Conservation (phyloP, 2,888 invertebrate genomes). For the Dorcus parallelipipedus region DNA sequence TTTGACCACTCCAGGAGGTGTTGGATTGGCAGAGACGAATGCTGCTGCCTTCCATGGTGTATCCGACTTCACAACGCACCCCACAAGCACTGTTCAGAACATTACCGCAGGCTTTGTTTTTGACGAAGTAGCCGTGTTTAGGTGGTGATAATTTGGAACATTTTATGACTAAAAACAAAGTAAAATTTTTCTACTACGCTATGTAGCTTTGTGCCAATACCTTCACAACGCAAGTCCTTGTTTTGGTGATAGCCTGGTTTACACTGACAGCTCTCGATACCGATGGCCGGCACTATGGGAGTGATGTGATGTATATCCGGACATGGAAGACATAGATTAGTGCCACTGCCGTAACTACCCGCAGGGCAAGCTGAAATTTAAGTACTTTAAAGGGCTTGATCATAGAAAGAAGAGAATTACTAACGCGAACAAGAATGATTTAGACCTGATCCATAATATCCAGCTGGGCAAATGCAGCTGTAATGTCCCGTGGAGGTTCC, state of each 20-base stretch:
- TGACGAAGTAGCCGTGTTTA: constrained; percentile 65
- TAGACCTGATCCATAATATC: constrained; percentile 64
- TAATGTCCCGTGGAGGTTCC: constrained; percentile 67
- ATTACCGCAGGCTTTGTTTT: constrained; percentile 57
- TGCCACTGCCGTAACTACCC: constrained; percentile 62
- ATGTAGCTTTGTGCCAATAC: constrained; percentile 37
- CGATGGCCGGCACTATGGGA: constrained; percentile 52
- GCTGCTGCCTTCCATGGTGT: constrained; percentile 49
- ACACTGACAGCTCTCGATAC: constrained; percentile 58
- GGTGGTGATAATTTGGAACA: constrained; percentile 60
- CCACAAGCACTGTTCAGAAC: constrained; percentile 70
- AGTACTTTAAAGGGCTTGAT: neutral
- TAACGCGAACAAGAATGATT: constrained; percentile 59
- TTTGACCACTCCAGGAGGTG: constrained; percentile 65
- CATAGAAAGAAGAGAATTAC: constrained; percentile 24
- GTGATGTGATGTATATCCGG: constrained; percentile 64
- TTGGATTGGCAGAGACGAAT: constrained; percentile 62
- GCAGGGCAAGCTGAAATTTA: constrained; percentile 58
- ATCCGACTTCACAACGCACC: constrained; percentile 63
- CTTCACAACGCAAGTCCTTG: constrained; percentile 54
- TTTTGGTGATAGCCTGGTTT: constrained; percentile 57
- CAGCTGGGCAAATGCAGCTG: constrained; percentile 62
- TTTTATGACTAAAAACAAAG: constrained; percentile 48
- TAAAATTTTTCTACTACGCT: too few relatives aligned
- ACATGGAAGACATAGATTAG: constrained; percentile 53